phyloP scores from a whole-genome alignment of 2,888 invertebrate genomes.

The Leucozona laternaria region DNA sequence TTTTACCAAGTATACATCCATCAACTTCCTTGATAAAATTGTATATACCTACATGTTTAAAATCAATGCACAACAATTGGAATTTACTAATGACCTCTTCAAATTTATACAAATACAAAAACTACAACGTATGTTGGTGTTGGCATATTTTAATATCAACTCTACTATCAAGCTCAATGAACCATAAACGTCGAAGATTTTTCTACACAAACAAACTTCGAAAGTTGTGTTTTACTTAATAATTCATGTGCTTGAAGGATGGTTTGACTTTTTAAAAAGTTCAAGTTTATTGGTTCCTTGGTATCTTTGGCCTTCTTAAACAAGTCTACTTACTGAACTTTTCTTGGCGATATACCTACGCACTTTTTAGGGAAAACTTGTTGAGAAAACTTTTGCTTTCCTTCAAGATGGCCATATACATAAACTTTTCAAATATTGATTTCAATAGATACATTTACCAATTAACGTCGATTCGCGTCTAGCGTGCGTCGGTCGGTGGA shows the following conservation, averaged over 20 bases:
- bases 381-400: slow-evolving; percentile 44
- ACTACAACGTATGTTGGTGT: not conserved
- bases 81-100: too few species aligned
- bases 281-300: slow-evolving; percentile 31
- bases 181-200: not conserved
- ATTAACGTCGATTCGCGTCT: not conserved
- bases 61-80: too few species aligned
- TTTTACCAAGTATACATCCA: too few species aligned
- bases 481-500: not conserved
- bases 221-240: slow-evolving; percentile 30
- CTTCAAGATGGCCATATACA: not conserved
- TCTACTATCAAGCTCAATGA: not conserved
- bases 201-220: slow-evolving; percentile 18
- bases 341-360: not conserved
- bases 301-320: not conserved
- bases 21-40: too few species aligned
- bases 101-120: not conserved
- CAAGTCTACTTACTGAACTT: not conserved
- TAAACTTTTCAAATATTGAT: not conserved
- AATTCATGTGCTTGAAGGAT: slow-evolving; percentile 56
- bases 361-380: slow-evolving; percentile 24
- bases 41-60: too few species aligned
- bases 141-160: not conserved
- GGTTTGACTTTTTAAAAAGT: slow-evolving; percentile 52
- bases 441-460: not conserved